phyloP scores from a whole-genome alignment of 2,113 vertebrate species.

The Silurus glanis region DNA sequence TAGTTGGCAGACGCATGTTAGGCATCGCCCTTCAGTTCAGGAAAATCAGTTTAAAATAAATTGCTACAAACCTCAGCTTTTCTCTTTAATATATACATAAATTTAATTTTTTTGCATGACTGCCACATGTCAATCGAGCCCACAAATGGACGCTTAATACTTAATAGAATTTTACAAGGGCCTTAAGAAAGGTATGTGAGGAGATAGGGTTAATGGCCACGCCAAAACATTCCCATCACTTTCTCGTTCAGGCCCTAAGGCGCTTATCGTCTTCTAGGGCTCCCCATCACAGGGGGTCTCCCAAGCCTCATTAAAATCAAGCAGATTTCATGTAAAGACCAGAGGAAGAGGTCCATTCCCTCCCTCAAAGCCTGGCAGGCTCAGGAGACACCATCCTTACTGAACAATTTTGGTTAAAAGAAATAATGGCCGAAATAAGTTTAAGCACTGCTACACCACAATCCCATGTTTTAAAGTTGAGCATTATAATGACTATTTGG shows the following conservation, averaged over 20 bases:
- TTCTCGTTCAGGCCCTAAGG: slow-evolving; percentile 55
- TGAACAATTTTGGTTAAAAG: slow-evolving; percentile 58
- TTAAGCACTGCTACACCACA: slow-evolving; percentile 56
- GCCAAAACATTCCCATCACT: slow-evolving; percentile 38
- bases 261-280: slow-evolving; percentile 50
- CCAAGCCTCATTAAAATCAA: slow-evolving; percentile 78
- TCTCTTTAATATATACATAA: neutral
- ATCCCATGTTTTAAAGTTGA: neutral
- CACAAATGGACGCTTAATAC: slow-evolving; percentile 66
- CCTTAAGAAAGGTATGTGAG: slow-evolving; percentile 63
- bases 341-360: slow-evolving; percentile 68
- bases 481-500: slow-evolving; percentile 17
- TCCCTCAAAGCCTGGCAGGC: slow-evolving; percentile 62
- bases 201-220: slow-evolving; percentile 21
- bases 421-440: slow-evolving; percentile 58
- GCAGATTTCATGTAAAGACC: slow-evolving; percentile 74
- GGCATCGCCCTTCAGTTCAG: neutral
- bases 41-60: neutral
- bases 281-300: slow-evolving; percentile 75
- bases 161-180: slow-evolving; percentile 77
- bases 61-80: neutral
- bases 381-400: slow-evolving; percentile 64
- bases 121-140: slow-evolving; percentile 65
- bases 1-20: neutral
- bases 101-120: slow-evolving; percentile 58